Percentiles rank a stretch among this genome's conserved stretches.
phyloP scores from a whole-genome alignment of 2,113 vertebrate species.

The Leptocoma aspasia region DNA sequence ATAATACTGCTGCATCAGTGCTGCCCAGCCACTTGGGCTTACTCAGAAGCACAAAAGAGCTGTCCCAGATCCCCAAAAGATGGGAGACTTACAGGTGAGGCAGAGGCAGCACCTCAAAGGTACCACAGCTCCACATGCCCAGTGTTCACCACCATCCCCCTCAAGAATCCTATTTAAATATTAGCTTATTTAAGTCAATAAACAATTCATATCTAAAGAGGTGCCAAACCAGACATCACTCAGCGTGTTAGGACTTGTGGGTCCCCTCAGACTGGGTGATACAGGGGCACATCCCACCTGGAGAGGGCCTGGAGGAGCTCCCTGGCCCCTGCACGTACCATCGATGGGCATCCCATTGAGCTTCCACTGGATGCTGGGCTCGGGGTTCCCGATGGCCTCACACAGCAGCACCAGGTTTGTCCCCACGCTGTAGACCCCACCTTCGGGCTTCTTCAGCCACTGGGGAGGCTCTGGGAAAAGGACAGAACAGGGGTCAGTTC shows the following conservation, averaged over 20 bases:
- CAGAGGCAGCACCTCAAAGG: not conserved
- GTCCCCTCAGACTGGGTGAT: fast-evolving
- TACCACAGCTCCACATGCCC: not conserved
- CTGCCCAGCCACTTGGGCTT: not conserved
- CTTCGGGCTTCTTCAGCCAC: constrained; percentile 83
- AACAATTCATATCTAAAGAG: fast-evolving
- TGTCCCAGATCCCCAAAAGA: not conserved
- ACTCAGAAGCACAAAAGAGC: not conserved
- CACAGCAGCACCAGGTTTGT: constrained; percentile 81
- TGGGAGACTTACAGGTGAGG: fast-evolving
- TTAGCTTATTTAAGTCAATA: not conserved
- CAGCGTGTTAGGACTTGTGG: fast-evolving
- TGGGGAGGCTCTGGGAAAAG: constrained; percentile 82
- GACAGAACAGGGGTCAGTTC: not conserved
- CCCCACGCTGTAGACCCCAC: constrained; percentile 81
- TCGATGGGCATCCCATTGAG: constrained; percentile 80
- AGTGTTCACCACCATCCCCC: not conserved
- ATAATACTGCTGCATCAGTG: fast-evolving
- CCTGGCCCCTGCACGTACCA: constrained; percentile 67
- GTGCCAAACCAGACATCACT: not conserved
- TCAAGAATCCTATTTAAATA: not conserved
- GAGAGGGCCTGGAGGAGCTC: not conserved
- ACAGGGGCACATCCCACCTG: not conserved
- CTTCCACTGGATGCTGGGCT: constrained; percentile 82
- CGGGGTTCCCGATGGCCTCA: constrained; percentile 82